phyloP scores from a whole-genome alignment of 2,113 vertebrate species.

The Sinosuthora webbiana region DNA sequence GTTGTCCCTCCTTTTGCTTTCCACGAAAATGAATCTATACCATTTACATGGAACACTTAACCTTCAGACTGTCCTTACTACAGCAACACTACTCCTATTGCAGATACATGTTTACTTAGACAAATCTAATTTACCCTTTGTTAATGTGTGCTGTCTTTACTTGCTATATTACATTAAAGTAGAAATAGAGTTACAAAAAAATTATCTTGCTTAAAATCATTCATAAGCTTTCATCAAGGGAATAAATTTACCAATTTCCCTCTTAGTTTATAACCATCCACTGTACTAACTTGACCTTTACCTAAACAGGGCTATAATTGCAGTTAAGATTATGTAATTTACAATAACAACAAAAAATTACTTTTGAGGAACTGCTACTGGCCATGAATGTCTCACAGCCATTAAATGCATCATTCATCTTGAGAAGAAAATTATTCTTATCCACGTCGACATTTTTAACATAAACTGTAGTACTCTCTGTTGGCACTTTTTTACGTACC shows the following conservation, averaged over 20 bases:
- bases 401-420: conserved; percentile 80
- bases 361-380: conserved; percentile 75
- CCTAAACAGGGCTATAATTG: conserved; percentile 79
- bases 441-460: conserved; percentile 78
- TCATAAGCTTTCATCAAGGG: conserved; percentile 77
- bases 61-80: conserved; percentile 81
- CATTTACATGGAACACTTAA: conserved; percentile 70
- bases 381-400: conserved; percentile 72
- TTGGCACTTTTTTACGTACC: conserved; percentile 78
- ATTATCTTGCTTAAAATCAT: conserved; percentile 79
- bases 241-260: conserved; percentile 76
- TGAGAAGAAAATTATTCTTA: conserved; percentile 81
- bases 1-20: conserved; percentile 65
- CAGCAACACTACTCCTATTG: conserved; percentile 65
- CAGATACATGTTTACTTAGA: conserved; percentile 81
- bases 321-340: conserved; percentile 81
- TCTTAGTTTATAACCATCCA: conserved; percentile 76
- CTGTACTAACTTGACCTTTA: conserved; percentile 81
- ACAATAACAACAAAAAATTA: conserved; percentile 83
- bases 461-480: conserved; percentile 79
- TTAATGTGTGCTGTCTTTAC: conserved; percentile 81
- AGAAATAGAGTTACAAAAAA: conserved; percentile 83
- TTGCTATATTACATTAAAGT: conserved; percentile 81
- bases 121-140: conserved; percentile 85
- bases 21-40: conserved; percentile 57